Percentiles rank a stretch among this genome's conserved stretches.
Evolutionary conservation across 2,888 invertebrate genomes (phyloP).

Genomic region (Meta bourneti): DNA sequence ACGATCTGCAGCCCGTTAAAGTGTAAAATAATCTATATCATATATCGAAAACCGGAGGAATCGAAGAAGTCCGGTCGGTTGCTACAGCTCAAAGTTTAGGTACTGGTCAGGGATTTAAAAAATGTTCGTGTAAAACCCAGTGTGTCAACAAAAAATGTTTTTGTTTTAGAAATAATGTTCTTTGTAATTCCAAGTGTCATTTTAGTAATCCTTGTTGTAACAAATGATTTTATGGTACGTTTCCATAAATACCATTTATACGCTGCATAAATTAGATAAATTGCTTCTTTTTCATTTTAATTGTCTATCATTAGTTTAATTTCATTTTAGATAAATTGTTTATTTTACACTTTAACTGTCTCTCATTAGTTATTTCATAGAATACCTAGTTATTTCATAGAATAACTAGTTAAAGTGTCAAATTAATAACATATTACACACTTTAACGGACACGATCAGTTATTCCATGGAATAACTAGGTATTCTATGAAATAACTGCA

Average conservation of each 20-base stretch:
- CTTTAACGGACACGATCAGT: slow-evolving; percentile 63
- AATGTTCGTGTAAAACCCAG: slow-evolving; percentile 68
- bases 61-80: slow-evolving; percentile 65
- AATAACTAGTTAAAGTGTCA: slow-evolving; percentile 36
- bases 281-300: slow-evolving; percentile 63
- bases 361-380: no score
- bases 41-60: no score
- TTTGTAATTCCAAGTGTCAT: no score
- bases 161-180: no score
- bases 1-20: slow-evolving; percentile 65
- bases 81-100: slow-evolving; percentile 71
- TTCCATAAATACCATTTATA: slow-evolving; percentile 64
- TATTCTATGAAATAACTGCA: slow-evolving; percentile 59
- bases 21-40: slow-evolving; percentile 62
- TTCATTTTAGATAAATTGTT: background rate
- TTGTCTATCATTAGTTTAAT: slow-evolving; percentile 36
- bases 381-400: no score
- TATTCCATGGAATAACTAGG: slow-evolving; percentile 58
- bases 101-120: slow-evolving; percentile 70
- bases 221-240: slow-evolving; percentile 58
- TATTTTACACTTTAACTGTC: no score
- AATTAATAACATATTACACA: slow-evolving; percentile 48
- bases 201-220: slow-evolving; percentile 26
- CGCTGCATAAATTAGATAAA: slow-evolving; percentile 64
- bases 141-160: slow-evolving; percentile 62